Percentiles rank a stretch among this genome's conserved stretches.
These are phyloP conservation scores for Macrosteles quadrilineatus DNA, from an alignment of 1,140 invertebrate genomes.

Conservation along the genomic window DNA sequence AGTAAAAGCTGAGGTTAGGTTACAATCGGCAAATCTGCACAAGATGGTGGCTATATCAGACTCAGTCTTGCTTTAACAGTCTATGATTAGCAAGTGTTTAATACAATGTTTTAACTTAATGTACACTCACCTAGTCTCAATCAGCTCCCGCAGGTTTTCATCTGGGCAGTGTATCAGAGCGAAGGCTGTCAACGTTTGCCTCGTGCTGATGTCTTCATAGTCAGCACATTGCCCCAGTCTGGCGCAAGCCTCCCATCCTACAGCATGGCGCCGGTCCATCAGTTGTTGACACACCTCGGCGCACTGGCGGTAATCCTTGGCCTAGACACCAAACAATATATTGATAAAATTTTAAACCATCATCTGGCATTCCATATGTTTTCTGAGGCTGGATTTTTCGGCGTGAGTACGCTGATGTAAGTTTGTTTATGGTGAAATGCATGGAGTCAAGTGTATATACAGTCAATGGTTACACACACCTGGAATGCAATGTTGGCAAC, in stretches of 20 bases:
- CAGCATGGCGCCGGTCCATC: slow-evolving; percentile 13
- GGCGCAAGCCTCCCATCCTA: slow-evolving; percentile 33
- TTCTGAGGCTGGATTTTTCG: no score
- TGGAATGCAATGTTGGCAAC: slow-evolving; percentile 59
- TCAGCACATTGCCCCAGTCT: slow-evolving; percentile 32
- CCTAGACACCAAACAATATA: slow-evolving; percentile 20
- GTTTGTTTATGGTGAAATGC: no score
- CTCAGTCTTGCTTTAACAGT: no score
- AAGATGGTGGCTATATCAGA: no score
- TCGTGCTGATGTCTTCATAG: slow-evolving; percentile 21
- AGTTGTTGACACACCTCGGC: slow-evolving; percentile 24
- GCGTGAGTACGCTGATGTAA: no score
- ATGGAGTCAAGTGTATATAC: no score
- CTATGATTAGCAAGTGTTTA: no score
- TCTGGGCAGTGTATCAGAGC: slow-evolving; percentile 31
- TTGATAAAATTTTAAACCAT: no score
- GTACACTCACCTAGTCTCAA: slow-evolving; percentile 35
- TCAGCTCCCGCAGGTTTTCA: slow-evolving; percentile 27
- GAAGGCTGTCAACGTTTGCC: slow-evolving; percentile 28
- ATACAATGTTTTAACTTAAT: no score
- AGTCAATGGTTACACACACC: slow-evolving; percentile 45
- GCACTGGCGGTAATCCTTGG: slow-evolving; percentile 32
- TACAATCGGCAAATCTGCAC: no score
- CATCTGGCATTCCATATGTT: no score
- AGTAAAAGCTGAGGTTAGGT: no score